phyloP scores from a whole-genome alignment of 2,797 vertebrate species.

The Galagoides demidoff region DNA sequence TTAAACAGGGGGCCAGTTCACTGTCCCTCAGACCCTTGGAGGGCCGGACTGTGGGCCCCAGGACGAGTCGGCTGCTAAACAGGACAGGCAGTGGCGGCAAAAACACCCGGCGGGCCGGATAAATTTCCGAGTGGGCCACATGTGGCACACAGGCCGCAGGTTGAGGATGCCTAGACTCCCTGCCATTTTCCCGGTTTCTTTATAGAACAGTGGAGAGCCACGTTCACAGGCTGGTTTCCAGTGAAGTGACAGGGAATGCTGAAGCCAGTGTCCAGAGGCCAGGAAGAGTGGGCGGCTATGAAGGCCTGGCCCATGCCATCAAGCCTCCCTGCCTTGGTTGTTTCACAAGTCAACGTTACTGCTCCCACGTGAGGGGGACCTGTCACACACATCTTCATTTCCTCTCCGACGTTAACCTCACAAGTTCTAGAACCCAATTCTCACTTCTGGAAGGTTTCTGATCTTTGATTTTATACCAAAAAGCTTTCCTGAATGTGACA shows the following conservation, averaged over 20 bases:
- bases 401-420: neutral
- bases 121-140: too few species aligned
- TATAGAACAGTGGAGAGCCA: neutral
- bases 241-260: neutral
- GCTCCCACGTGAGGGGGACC: neutral
- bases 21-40: too few species aligned
- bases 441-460: neutral
- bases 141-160: too few species aligned
- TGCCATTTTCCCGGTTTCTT: conserved; percentile 1
- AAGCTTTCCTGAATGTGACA: neutral
- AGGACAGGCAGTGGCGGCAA: too few species aligned
- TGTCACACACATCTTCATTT: neutral
- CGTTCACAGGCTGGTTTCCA: neutral
- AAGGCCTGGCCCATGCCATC: neutral
- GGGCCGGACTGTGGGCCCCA: too few species aligned
- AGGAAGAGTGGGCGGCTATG: neutral
- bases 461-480: neutral
- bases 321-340: neutral
- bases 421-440: neutral
- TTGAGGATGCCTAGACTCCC: neutral
- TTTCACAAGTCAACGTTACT: neutral
- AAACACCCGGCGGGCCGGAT: too few species aligned
- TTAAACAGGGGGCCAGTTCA: too few species aligned
- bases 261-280: neutral
- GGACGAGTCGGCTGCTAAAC: too few species aligned